These are phyloP conservation scores for Montipora capricornis DNA, from an alignment of 64 coral and sea anemone genomes.

Conservation along the genomic window DNA sequence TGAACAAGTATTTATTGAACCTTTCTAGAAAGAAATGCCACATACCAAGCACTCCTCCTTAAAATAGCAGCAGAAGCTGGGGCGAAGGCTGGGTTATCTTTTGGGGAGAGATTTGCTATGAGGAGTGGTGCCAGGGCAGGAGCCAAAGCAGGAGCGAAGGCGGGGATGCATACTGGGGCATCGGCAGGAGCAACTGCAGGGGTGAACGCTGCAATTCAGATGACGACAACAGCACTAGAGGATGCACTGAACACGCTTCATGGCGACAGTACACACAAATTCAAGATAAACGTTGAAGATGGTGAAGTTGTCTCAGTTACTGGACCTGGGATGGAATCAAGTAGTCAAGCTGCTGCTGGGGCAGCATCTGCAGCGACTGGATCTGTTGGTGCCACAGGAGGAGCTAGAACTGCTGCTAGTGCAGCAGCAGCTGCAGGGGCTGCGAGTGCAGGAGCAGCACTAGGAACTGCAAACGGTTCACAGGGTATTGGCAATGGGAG, in stretches of 20 bases:
- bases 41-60: slow-evolving; percentile 3
- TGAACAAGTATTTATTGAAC: background rate
- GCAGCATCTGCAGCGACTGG: background rate
- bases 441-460: background rate
- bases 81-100: slow-evolving; percentile 33
- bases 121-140: slow-evolving; percentile 55
- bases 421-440: background rate
- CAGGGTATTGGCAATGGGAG: background rate
- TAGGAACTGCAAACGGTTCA: background rate
- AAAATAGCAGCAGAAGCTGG: slow-evolving; percentile 41
- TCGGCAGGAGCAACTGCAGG: slow-evolving; percentile 73
- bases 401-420: background rate
- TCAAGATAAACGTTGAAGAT: background rate
- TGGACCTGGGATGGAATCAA: background rate
- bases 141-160: slow-evolving; percentile 62
- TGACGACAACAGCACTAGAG: slow-evolving; percentile 14
- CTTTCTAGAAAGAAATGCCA: background rate
- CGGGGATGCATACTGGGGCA: slow-evolving; percentile 60
- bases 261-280: background rate
- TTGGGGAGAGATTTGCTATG: slow-evolving; percentile 3
- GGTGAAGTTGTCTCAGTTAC: background rate
- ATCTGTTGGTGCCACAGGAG: background rate
- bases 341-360: background rate
- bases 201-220: slow-evolving; percentile 47
- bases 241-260: slow-evolving; percentile 38